These are phyloP conservation scores for Coreius guichenoti DNA, from an alignment of 2,797 vertebrate species.

Conservation along the genomic window DNA sequence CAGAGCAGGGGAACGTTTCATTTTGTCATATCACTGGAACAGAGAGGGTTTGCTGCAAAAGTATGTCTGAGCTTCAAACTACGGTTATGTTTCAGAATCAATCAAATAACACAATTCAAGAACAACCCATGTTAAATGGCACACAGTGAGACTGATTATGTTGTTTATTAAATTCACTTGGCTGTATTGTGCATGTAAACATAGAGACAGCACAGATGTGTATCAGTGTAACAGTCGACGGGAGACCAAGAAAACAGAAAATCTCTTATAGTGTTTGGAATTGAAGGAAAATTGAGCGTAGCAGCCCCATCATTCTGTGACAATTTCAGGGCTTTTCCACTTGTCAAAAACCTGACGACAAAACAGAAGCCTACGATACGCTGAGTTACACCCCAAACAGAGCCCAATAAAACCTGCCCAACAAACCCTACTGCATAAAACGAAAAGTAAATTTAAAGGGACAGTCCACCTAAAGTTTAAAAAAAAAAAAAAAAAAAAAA, in stretches of 20 bases:
- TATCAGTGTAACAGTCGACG: conserved; percentile 1
- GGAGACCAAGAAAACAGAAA: conserved; percentile 38
- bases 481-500: no score
- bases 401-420: conserved; percentile 64
- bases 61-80: not conserved
- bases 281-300: conserved; percentile 70
- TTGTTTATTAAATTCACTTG: conserved; percentile 46
- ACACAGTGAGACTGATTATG: not conserved
- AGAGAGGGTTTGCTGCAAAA: not conserved
- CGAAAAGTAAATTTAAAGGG: not conserved
- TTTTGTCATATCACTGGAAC: not conserved
- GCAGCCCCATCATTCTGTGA: conserved; percentile 63
- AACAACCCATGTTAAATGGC: not conserved
- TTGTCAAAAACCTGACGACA: conserved; percentile 56
- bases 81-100: not conserved
- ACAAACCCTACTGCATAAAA: conserved; percentile 38
- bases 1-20: not conserved
- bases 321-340: conserved; percentile 68
- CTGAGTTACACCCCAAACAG: conserved; percentile 65
- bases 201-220: conserved; percentile 47
- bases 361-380: conserved; percentile 63
- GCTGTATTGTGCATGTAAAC: conserved; percentile 40
- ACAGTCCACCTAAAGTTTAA: not conserved
- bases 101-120: not conserved
- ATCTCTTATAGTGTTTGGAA: conserved; percentile 53